A percentile compares a stretch with the other conserved stretches of the same genome.
These are phyloP conservation scores for Plecturocebus donacophilus DNA, from an alignment of 2,113 vertebrate genomes.

Conservation along the genomic window DNA sequence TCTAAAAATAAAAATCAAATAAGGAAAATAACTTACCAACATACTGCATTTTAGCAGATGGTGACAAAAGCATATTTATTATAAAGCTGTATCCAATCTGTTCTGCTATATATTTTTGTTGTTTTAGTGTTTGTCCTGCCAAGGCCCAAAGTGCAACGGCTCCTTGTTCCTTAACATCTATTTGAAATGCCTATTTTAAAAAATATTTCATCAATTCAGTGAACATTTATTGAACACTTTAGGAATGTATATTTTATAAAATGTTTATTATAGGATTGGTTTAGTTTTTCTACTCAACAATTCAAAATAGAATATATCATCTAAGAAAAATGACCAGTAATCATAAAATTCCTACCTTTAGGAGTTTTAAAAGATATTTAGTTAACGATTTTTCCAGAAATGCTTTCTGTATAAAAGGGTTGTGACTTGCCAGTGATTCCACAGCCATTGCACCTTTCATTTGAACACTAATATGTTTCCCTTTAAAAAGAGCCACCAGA, in stretches of 20 bases:
- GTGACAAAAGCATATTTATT: conserved; percentile 87
- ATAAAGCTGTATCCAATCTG: conserved; percentile 87
- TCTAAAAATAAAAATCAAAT: too few species aligned
- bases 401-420: conserved; percentile 81
- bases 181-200: conserved; percentile 84
- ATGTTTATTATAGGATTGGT: neutral
- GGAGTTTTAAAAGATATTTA: conserved; percentile 84
- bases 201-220: neutral
- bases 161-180: conserved; percentile 86
- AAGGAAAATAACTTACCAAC: conserved; percentile 82
- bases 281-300: neutral
- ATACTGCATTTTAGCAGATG: conserved; percentile 89
- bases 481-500: conserved; percentile 82
- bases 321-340: neutral
- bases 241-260: neutral
- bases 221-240: neutral
- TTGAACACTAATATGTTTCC: conserved; percentile 81
- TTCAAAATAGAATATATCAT: neutral
- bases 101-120: conserved; percentile 86
- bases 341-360: conserved; percentile 82
- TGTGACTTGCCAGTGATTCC: conserved; percentile 83
- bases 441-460: conserved; percentile 86
- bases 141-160: conserved; percentile 86
- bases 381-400: conserved; percentile 82
- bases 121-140: conserved; percentile 85